Percentiles rank a stretch among this genome's conserved stretches.
phyloP scores from a whole-genome alignment of 2,888 invertebrate species.

The Pristionchus entomophagus region DNA sequence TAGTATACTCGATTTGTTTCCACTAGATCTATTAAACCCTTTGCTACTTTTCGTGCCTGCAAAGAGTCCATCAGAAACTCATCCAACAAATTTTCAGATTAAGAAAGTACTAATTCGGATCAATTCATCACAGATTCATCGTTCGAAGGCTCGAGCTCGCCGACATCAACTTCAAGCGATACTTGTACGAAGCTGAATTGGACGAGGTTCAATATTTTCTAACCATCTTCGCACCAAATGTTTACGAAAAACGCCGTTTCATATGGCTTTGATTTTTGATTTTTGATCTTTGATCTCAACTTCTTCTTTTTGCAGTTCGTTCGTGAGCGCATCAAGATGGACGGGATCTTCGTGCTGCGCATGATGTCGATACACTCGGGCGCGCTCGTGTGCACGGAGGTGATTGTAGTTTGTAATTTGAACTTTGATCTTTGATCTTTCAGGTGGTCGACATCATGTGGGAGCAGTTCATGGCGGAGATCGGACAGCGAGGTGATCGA shows the following conservation, averaged over 20 bases:
- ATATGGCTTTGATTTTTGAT: too few species aligned
- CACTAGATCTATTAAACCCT: too few species aligned
- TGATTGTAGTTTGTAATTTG: conserved; percentile 7
- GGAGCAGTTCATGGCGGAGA: conserved; percentile 67
- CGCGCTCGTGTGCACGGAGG: conserved; percentile 63
- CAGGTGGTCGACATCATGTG: conserved; percentile 72
- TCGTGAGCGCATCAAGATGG: conserved; percentile 72
- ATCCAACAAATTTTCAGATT: too few species aligned
- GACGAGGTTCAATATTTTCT: conserved; percentile 61
- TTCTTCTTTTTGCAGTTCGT: conserved; percentile 68
- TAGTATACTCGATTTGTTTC: too few species aligned
- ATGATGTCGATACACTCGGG: conserved; percentile 75
- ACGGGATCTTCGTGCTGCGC: conserved; percentile 75
- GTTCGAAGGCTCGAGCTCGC: conserved; percentile 73
- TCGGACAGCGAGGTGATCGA: conserved; percentile 49
- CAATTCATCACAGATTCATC: conserved; percentile 66
- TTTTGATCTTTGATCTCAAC: too few species aligned
- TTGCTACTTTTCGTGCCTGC: too few species aligned
- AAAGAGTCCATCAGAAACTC: too few species aligned
- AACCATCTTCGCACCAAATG: neutral
- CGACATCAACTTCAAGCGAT: conserved; percentile 70
- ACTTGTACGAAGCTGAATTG: conserved; percentile 57
- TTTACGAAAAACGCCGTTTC: too few species aligned
- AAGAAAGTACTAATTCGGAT: too few species aligned
- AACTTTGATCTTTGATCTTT: neutral